Evolutionary conservation across 2,888 invertebrate genomes (phyloP).

Genomic region (Ectobius pallidus): DNA sequence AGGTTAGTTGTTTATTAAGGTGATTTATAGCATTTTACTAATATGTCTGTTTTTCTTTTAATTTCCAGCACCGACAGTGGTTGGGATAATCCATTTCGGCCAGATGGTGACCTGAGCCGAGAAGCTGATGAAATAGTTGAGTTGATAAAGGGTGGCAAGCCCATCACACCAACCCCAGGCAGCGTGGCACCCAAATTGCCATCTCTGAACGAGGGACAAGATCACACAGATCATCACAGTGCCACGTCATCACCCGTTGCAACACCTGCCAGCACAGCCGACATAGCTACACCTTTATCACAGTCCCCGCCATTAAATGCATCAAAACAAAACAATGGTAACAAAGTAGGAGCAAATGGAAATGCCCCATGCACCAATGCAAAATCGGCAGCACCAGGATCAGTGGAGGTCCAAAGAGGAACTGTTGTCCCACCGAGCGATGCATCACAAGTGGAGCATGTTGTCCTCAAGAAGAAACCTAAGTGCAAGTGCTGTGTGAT

Average conservation of each 20-base stretch:
- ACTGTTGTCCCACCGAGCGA: conserved; percentile 75
- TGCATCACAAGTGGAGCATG: conserved; percentile 83
- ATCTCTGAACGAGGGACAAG: conserved; percentile 48
- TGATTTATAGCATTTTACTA: too few species aligned
- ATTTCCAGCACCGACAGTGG: conserved; percentile 88
- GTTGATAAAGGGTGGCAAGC: conserved; percentile 89
- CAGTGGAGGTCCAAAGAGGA: conserved; percentile 73
- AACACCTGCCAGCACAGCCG: conserved; percentile 9
- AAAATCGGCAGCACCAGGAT: conserved; percentile 55
- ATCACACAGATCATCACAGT: conserved; percentile 51
- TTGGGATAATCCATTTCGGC: conserved; percentile 97
- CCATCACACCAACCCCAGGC: conserved; percentile 75
- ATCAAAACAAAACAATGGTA: conserved; percentile 27
- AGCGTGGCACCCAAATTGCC: conserved; percentile 62
- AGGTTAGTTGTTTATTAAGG: too few species aligned
- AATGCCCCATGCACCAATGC: conserved; percentile 52
- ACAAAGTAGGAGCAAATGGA: conserved; percentile 50
- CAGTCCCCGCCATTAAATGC: conserved; percentile 50
- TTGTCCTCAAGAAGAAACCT: conserved; percentile 92
- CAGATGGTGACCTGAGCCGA: conserved; percentile 91
- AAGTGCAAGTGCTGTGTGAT: conserved; percentile 95
- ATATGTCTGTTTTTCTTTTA: too few species aligned
- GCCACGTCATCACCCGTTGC: conserved; percentile 45
- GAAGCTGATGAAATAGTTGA: conserved; percentile 97
- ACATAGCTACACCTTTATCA: background rate